Conservation (phyloP, 2,888 invertebrate species). For the Deladenus siricidicola region DNA sequence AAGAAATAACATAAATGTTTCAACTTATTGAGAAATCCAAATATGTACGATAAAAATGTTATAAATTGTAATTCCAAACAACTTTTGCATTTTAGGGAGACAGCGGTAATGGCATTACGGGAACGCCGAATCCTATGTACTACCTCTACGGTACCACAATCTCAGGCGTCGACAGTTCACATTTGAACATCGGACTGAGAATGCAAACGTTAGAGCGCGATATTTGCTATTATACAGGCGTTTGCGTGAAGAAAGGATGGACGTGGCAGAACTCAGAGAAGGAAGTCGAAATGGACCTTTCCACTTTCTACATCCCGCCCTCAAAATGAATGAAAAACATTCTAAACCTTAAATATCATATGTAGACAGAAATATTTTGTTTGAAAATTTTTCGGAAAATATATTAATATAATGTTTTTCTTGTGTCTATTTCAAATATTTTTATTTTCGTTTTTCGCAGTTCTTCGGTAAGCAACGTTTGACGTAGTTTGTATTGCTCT, state of each 20-base stretch:
- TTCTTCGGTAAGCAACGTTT: too few relatives aligned
- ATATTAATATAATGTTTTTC: too few relatives aligned
- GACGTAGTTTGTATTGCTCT: too few relatives aligned
- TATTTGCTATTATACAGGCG: conserved; percentile 14
- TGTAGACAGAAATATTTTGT: too few relatives aligned
- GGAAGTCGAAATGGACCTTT: not conserved
- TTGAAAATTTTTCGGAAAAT: too few relatives aligned
- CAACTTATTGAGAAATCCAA: too few relatives aligned
- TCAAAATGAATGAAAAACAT: not conserved
- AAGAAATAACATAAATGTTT: too few relatives aligned
- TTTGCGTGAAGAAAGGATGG: conserved; percentile 6
- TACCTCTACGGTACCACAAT: conserved; percentile 1
- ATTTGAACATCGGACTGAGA: conserved; percentile 1
- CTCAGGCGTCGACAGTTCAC: not conserved
- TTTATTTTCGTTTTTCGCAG: too few relatives aligned
- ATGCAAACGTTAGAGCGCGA: not conserved
- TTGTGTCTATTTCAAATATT: too few relatives aligned
- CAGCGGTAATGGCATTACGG: conserved; percentile 1
- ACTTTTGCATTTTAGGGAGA: conserved; percentile 2
- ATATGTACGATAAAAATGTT: too few relatives aligned
- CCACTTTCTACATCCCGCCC: not conserved
- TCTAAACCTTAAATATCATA: too few relatives aligned
- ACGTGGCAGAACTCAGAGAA: not conserved
- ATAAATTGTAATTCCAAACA: too few relatives aligned
- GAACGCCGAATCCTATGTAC: not conserved